Base-by-base conservation (phyloP, 2,888 invertebrate genomes). In the Dione vanillae region DNA sequence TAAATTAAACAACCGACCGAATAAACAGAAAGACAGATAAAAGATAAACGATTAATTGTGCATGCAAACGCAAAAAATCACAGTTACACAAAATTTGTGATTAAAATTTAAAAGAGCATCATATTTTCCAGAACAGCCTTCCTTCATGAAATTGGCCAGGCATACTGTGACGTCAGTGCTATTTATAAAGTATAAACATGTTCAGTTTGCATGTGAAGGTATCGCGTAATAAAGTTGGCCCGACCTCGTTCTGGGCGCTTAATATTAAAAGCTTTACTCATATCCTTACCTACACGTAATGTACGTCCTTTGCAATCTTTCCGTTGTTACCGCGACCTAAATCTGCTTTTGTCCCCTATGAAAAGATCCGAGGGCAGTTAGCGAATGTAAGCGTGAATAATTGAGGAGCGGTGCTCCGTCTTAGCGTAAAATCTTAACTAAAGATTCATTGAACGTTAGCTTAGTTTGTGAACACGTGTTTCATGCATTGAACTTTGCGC, bases 331-430 rank as follows among this genome's bases (percentile, higher is more conserved):
- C 85, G 78, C 87, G 89, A 84, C 90, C 90, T 91, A 88, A 84
- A 88, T 91, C 80, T 87, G 83, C 91, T 83, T 88, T 92, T 92
- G 92, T 92, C 83, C 88, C 79, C 78, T 78, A 86, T 90, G 89
- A 91, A 92, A 91, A 88, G 90, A 91, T 88, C 83, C 80, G 83
- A 85, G 85, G 81, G 84, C 83, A 88, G 84, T 85, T 86, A 86
- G 87, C 84, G 88, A 88, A 83, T 87, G 87, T 88, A 85, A 87
- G 83, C 80, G 87, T 91, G 87, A 92, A 92, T 92, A 92, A 92
- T 92, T 92, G 88, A 92, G 85, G 78, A 86, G 83, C 81, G 82
- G 80, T 81, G 82, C 83, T 83, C 81, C 78, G 81, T 80, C 79
- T 67, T 75, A 75, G 84, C 83, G 83, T 72, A 64, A 86, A 86